A percentile compares a stretch with the other conserved stretches of the same genome.
Conservation (phyloP, 1,140 invertebrate genomes). For the Chironomus striatipennis region DNA sequence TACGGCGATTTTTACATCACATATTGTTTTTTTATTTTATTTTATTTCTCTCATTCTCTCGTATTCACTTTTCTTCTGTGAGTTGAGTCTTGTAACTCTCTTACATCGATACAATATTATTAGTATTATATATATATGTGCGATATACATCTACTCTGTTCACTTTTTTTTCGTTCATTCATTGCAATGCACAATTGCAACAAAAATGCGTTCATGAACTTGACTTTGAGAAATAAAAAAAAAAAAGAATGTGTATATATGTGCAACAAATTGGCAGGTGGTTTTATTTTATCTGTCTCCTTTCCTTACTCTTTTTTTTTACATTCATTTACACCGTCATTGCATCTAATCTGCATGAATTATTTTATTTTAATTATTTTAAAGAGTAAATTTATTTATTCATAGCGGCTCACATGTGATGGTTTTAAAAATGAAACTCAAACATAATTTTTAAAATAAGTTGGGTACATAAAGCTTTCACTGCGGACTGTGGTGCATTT, state of each 20-base stretch:
- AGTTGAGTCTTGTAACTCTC: not conserved
- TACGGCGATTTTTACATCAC: not conserved
- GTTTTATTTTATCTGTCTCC: not conserved
- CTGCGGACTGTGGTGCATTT: too few species aligned
- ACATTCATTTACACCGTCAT: slow-evolving; percentile 16
- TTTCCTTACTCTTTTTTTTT: not conserved
- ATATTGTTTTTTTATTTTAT: too few species aligned
- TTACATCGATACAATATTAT: not conserved
- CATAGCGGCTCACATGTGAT: too few species aligned
- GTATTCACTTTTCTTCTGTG: not conserved
- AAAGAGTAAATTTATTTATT: too few species aligned
- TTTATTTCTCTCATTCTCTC: not conserved
- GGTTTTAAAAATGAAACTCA: too few species aligned
- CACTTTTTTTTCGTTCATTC: slow-evolving; percentile 10
- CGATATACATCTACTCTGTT: not conserved
- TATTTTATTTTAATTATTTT: not conserved
- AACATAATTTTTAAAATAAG: too few species aligned
- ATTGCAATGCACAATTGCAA: not conserved
- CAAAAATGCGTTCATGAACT: slow-evolving; percentile 21
- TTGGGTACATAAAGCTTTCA: too few species aligned
- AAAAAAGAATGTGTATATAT: not conserved
- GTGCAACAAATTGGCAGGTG: slow-evolving; percentile 14
- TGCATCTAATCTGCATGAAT: not conserved
- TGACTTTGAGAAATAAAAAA: slow-evolving; percentile 16
- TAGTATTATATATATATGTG: not conserved